A percentile compares a stretch with the other conserved stretches of the same genome.
Evolutionary conservation across 2,797 vertebrate genomes (phyloP).

Genomic region (Centropyge bicolor): DNA sequence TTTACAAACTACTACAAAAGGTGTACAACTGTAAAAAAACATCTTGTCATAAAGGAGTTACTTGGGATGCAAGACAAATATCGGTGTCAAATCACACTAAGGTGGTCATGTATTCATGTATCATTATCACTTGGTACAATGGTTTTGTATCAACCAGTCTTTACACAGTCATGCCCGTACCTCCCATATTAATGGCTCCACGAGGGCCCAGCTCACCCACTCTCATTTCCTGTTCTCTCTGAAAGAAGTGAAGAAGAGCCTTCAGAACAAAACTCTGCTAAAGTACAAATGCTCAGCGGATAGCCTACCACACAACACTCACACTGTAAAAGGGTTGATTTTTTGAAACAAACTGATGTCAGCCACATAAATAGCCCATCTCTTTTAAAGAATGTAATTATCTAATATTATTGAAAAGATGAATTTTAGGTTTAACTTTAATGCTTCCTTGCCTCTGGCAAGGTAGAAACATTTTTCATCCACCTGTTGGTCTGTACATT

Average conservation of each 20-base stretch:
- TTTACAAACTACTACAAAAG: too few relatives aligned
- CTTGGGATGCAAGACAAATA: constrained; percentile 35
- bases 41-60: constrained; percentile 7
- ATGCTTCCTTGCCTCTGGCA: neutral
- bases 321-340: constrained; percentile 4
- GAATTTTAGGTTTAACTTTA: neutral
- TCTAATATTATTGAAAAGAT: neutral
- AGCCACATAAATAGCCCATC: neutral
- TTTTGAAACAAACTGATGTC: constrained; percentile 3
- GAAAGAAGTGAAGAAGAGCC: constrained; percentile 94
- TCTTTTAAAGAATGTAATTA: neutral
- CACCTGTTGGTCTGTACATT: neutral
- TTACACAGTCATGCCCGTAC: constrained; percentile 91
- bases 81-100: constrained; percentile 12
- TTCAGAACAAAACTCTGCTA: constrained; percentile 64
- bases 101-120: constrained; percentile 11
- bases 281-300: constrained; percentile 30
- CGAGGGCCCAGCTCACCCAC: constrained; percentile 98
- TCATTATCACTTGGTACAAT: constrained; percentile 2
- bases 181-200: constrained; percentile 99
- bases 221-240: constrained; percentile 99
- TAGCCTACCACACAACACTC: constrained; percentile 31
- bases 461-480: neutral
- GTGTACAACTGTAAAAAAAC: neutral
- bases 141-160: constrained; percentile 41